Percentiles rank a stretch among this genome's conserved stretches.
phyloP scores from a whole-genome alignment of 2,797 vertebrate species.

The Tenualosa thibaudeaui region DNA sequence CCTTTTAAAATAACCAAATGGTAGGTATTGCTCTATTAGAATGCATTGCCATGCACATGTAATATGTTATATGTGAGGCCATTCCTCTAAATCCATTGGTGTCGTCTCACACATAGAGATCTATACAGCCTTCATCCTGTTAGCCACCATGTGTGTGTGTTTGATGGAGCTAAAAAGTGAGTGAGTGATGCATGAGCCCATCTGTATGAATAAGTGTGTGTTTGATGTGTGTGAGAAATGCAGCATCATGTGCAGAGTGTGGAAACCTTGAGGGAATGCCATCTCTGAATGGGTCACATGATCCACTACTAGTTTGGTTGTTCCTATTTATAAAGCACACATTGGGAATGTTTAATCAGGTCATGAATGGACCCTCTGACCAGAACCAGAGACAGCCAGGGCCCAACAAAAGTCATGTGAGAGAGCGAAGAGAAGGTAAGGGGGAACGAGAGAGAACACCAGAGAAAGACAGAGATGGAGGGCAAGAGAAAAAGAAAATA shows the following conservation, averaged over 20 bases:
- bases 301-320: conserved; percentile 3
- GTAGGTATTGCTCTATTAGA: too few relatives aligned
- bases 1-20: neutral
- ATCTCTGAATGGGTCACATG: neutral
- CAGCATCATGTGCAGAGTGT: neutral
- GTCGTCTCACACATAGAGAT: neutral
- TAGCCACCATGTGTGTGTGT: neutral
- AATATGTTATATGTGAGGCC: neutral
- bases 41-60: neutral
- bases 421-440: neutral
- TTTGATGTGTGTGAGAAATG: neutral
- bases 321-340: neutral
- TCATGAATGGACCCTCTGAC: neutral
- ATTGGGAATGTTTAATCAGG: neutral
- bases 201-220: neutral
- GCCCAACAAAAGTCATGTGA: neutral
- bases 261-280: neutral
- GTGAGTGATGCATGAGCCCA: neutral
- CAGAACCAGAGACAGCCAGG: neutral
- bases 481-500: neutral
- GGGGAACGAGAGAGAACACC: neutral
- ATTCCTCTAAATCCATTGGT: neutral
- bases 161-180: neutral
- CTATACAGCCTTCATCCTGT: neutral
- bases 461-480: neutral